Conservation (phyloP, 1,140 invertebrate genomes). For the Melipona quadrifasciata region DNA sequence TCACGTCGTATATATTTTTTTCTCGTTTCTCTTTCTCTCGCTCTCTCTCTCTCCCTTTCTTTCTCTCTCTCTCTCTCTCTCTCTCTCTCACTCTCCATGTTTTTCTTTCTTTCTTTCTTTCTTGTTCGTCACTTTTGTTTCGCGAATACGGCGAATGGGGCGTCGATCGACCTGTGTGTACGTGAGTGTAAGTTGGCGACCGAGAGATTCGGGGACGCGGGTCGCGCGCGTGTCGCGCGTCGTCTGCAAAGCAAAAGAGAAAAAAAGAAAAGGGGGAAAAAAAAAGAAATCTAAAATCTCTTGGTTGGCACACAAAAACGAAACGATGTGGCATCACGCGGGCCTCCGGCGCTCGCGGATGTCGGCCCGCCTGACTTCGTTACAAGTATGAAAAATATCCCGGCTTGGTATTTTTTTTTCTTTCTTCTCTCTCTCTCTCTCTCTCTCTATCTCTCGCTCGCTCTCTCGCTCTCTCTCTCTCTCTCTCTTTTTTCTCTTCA, state of each 20-base stretch:
- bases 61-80: too few relatives aligned
- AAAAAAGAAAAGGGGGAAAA: too few relatives aligned
- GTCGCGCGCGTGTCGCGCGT: slow-evolving; percentile 27
- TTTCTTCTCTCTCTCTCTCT: not conserved
- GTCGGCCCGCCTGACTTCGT: slow-evolving; percentile 50
- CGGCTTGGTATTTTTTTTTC: slow-evolving; percentile 60
- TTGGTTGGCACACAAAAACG: slow-evolving; percentile 78
- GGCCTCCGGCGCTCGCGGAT: slow-evolving; percentile 12
- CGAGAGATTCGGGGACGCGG: slow-evolving; percentile 38
- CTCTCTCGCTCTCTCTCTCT: not conserved
- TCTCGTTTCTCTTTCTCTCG: too few relatives aligned
- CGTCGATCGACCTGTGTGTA: slow-evolving; percentile 21
- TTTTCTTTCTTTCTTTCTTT: not conserved
- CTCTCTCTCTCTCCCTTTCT: not conserved
- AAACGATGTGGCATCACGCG: slow-evolving; percentile 73
- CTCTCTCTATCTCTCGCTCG: not conserved
- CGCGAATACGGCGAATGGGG: slow-evolving; percentile 3
- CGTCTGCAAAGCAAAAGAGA: slow-evolving; percentile 54
- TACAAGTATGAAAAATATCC: slow-evolving; percentile 79
- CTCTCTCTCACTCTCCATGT: too few relatives aligned
- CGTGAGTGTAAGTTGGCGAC: not conserved
- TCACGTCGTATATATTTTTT: too few relatives aligned
- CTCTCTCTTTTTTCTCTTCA: not conserved
- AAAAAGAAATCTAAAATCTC: slow-evolving; percentile 53
- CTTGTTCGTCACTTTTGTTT: not conserved